Evolutionary conservation across 2,888 invertebrate species (phyloP).

Genomic region (Drosophila nr. perissopoda): DNA sequence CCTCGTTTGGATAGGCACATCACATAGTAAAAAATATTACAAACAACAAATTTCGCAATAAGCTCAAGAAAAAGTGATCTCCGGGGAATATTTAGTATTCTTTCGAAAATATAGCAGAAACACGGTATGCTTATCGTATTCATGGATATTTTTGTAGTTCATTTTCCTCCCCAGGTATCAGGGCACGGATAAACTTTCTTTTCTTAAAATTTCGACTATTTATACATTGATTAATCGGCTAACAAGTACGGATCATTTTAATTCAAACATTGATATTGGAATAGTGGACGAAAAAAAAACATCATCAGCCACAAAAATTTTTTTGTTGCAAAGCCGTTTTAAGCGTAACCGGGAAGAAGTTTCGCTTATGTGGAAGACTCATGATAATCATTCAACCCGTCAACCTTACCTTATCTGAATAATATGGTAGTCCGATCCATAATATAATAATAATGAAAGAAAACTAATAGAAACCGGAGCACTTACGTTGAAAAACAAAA

Average conservation of each 20-base stretch:
- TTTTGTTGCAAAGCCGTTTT: not conserved
- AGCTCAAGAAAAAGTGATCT: not conserved
- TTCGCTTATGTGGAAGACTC: not conserved
- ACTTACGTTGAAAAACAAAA: not conserved
- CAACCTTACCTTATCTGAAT: constrained; percentile 2
- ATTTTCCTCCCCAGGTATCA: not conserved
- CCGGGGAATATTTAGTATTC: not conserved
- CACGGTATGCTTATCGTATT: too few species aligned
- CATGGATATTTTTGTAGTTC: too few species aligned
- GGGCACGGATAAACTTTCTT: not conserved
- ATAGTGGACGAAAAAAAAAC: not conserved
- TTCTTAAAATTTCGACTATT: not conserved
- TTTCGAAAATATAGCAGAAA: not conserved
- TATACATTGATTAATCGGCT: not conserved
- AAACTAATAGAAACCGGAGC: not conserved
- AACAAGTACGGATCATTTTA: not conserved
- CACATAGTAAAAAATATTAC: not conserved
- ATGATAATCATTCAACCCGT: not conserved
- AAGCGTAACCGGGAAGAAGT: not conserved
- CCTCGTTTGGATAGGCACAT: not conserved
- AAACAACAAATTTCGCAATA: not conserved
- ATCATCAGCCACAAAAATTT: not conserved
- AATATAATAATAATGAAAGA: not conserved
- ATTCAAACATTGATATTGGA: not conserved
- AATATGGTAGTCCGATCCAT: not conserved